Conservation (phyloP, 2,113 vertebrate species). For the Vanacampus margaritifer region DNA sequence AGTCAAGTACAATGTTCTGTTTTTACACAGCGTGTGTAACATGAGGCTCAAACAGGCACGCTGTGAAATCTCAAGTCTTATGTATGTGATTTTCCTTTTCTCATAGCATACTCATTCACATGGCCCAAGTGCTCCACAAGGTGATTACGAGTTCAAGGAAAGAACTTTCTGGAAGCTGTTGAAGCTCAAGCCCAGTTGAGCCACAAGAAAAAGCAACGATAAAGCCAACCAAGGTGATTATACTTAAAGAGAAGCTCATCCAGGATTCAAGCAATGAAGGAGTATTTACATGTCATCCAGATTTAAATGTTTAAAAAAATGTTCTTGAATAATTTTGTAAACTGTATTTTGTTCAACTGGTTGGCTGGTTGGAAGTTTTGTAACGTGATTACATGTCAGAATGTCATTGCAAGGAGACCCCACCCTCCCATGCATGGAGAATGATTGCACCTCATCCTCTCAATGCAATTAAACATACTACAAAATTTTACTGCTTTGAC, state of each 20-base stretch:
- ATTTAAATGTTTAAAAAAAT: no score
- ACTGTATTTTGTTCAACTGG: not conserved
- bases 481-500: slow-evolving; percentile 16
- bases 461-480: not conserved
- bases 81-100: not conserved
- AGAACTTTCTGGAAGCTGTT: slow-evolving; percentile 27
- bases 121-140: slow-evolving; percentile 22
- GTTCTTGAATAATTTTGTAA: no score
- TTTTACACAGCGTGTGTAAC: not conserved
- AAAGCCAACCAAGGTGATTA: not conserved
- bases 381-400: not conserved
- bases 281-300: no score
- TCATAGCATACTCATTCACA: not conserved
- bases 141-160: slow-evolving; percentile 35
- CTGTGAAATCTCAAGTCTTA: no score
- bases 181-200: slow-evolving; percentile 50
- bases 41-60: not conserved
- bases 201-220: slow-evolving; percentile 23
- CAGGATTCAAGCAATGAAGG: no score
- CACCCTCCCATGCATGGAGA: not conserved
- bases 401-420: not conserved
- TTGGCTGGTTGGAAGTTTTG: not conserved
- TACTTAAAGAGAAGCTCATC: no score
- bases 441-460: not conserved
- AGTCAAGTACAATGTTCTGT: no score